A percentile compares a stretch with the other conserved stretches of the same genome.
These are phyloP conservation scores for Caenorhabditis remanei DNA, from an alignment of 1,140 invertebrate genomes.

Conservation along the genomic window DNA sequence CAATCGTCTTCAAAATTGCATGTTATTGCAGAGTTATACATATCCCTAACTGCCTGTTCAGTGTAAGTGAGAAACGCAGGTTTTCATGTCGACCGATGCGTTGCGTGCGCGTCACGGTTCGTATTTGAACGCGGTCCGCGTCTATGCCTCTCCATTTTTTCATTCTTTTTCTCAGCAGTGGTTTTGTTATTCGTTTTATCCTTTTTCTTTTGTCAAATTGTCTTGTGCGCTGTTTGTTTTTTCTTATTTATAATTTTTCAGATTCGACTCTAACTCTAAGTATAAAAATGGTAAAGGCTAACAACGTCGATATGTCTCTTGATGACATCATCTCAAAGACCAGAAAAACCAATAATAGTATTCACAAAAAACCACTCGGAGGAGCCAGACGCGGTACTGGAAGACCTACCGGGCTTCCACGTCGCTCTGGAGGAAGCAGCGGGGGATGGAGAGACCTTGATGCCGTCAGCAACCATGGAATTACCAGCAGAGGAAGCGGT, in stretches of 20 bases:
- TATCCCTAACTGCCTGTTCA: too few species aligned
- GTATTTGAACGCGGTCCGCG: too few species aligned
- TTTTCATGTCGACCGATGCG: neutral
- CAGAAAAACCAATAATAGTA: constrained; percentile 70
- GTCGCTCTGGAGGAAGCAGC: neutral
- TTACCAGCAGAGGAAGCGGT: constrained; percentile 31
- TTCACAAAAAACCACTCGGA: constrained; percentile 76
- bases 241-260: neutral
- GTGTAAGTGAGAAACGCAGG: too few species aligned
- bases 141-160: neutral
- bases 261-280: neutral
- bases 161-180: neutral
- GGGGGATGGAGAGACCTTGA: constrained; percentile 47
- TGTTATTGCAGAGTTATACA: too few species aligned
- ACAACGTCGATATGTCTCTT: constrained; percentile 79
- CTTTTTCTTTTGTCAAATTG: neutral
- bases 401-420: constrained; percentile 77
- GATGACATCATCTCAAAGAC: constrained; percentile 78
- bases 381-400: constrained; percentile 79
- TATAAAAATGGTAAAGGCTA: constrained; percentile 45
- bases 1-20: too few species aligned
- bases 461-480: constrained; percentile 34
- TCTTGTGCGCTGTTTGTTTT: neutral
- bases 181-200: too few species aligned
- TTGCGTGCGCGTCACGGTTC: constrained; percentile 30